These are phyloP conservation scores for Syrphus vitripennis DNA, from an alignment of 2,888 invertebrate species.

Conservation along the genomic window DNA sequence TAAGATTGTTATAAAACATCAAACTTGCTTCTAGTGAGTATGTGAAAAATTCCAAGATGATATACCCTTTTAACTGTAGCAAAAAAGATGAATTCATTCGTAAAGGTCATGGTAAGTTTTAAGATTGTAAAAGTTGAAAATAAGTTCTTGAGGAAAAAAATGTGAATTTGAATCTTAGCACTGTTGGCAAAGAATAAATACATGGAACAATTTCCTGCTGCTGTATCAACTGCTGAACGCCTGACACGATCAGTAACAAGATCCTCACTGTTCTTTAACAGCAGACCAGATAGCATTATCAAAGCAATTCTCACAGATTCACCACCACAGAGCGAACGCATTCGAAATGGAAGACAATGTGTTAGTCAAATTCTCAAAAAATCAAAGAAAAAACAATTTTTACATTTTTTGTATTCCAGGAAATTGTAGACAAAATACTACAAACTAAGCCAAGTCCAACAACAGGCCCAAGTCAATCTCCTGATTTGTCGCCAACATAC, in stretches of 20 bases:
- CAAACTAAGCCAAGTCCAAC: constrained; percentile 72
- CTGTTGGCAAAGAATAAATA: constrained; percentile 83
- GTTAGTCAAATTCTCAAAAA: constrained; percentile 38
- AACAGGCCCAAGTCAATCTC: constrained; percentile 8
- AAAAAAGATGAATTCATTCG: constrained; percentile 91
- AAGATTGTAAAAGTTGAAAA: too few species aligned
- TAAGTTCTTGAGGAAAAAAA: background rate
- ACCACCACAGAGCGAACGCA: constrained; percentile 62
- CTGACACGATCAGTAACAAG: constrained; percentile 83
- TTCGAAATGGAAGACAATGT: constrained; percentile 65
- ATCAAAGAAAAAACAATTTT: background rate
- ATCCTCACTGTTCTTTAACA: constrained; percentile 73
- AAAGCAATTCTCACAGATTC: constrained; percentile 75
- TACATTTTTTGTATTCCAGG: constrained; percentile 68
- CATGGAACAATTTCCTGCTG: constrained; percentile 91
- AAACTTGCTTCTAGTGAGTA: constrained; percentile 87
- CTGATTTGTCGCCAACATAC: constrained; percentile 80
- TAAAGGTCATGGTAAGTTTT: constrained; percentile 88
- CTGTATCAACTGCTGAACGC: constrained; percentile 88
- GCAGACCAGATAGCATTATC: constrained; percentile 75
- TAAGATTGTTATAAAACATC: background rate
- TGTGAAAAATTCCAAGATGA: constrained; percentile 87
- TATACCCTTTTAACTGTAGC: constrained; percentile 89
- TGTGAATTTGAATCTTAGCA: constrained; percentile 36
- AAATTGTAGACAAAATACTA: constrained; percentile 74